Conservation (phyloP, 2,888 invertebrate species). For the Heliconius ethilla region DNA sequence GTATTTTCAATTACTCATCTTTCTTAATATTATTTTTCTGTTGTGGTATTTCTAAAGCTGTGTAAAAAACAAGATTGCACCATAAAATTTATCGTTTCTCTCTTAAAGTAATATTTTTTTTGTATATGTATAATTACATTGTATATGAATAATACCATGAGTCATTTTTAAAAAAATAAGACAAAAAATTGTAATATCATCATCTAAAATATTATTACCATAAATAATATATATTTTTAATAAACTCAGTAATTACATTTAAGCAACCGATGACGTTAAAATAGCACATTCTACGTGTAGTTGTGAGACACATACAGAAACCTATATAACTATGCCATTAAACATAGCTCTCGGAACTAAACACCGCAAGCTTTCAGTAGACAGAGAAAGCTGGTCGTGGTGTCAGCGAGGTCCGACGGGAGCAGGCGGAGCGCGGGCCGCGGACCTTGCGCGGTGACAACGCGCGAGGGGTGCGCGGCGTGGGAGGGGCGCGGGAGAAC, state of each 20-base stretch:
- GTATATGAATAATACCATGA: not conserved
- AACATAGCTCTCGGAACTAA: not conserved
- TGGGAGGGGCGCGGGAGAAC: conserved; percentile 51
- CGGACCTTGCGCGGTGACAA: conserved; percentile 65
- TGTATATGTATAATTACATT: no score
- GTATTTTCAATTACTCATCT: not conserved
- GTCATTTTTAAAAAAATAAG: no score
- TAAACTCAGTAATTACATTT: not conserved
- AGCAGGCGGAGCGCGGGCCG: conserved; percentile 62
- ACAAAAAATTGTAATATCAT: no score
- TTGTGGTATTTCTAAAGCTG: not conserved
- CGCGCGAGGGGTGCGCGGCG: conserved; percentile 60
- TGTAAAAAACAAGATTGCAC: not conserved
- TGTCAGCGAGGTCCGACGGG: conserved; percentile 65
- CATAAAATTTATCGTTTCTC: not conserved
- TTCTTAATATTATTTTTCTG: not conserved
- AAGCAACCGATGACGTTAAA: not conserved
- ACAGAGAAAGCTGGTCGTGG: conserved; percentile 75
- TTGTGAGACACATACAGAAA: conserved; percentile 24
- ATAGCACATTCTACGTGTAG: not conserved
- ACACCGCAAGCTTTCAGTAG: conserved; percentile 53
- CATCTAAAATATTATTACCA: not conserved
- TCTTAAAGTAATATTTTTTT: not conserved
- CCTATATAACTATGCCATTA: not conserved
- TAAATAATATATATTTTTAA: not conserved